Conservation (phyloP, 2,113 vertebrate species). For the Pycnonotus jocosus region DNA sequence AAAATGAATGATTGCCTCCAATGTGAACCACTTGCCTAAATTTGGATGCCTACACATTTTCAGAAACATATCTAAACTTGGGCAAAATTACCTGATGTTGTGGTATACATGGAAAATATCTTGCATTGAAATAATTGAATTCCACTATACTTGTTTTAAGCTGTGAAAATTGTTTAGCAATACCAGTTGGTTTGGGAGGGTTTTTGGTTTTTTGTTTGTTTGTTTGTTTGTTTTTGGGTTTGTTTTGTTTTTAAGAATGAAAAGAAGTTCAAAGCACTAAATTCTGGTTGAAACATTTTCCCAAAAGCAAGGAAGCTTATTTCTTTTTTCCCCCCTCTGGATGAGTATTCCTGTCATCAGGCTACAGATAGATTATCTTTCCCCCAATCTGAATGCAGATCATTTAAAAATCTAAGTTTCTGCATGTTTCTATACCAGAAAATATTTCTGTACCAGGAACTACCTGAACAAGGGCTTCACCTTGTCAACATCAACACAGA, state of each 20-base stretch:
- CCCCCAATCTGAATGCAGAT: not conserved
- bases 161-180: not conserved
- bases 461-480: not conserved
- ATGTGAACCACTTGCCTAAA: not conserved
- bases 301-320: not conserved
- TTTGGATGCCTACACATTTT: not conserved
- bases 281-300: not conserved
- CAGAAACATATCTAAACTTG: not conserved
- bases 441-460: not conserved
- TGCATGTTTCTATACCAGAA: not conserved
- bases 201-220: too few relatives aligned
- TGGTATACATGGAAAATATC: not conserved
- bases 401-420: not conserved
- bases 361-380: not conserved
- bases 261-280: not conserved
- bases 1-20: not conserved
- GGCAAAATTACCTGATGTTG: not conserved
- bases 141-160: not conserved
- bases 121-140: not conserved
- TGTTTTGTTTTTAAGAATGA: not conserved
- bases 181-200: too few relatives aligned
- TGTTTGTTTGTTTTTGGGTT: too few relatives aligned
- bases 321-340: not conserved
- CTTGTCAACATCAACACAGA: rapidly evolving
- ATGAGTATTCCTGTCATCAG: not conserved